Conservation (phyloP, 2,888 invertebrate genomes). For the Protophormia terraenovae region DNA sequence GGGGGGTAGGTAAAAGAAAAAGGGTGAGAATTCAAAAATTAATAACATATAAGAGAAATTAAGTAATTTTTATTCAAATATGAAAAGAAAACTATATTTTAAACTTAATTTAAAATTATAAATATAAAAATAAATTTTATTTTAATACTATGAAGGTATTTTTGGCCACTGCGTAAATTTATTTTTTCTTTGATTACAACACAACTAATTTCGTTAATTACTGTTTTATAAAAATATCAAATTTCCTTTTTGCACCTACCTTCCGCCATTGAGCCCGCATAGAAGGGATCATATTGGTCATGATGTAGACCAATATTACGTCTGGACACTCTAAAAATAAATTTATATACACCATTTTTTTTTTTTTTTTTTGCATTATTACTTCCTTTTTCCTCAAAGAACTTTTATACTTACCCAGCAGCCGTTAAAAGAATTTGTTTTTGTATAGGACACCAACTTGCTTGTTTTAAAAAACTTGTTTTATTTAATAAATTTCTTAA, state of each 20-base stretch:
- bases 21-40: not conserved
- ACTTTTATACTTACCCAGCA: not conserved
- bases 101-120: too few species aligned
- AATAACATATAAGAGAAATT: too few species aligned
- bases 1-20: not conserved
- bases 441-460: not conserved
- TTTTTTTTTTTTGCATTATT: not conserved
- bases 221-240: too few species aligned
- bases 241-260: slow-evolving; percentile 17
- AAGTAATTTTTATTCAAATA: too few species aligned
- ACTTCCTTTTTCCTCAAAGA: not conserved
- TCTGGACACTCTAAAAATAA: slow-evolving; percentile 31
- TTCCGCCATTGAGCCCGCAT: slow-evolving; percentile 67
- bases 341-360: not conserved
- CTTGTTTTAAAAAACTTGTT: not conserved
- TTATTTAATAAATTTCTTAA: not conserved
- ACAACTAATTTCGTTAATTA: too few species aligned
- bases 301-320: slow-evolving; percentile 60
- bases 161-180: too few species aligned
- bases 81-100: too few species aligned
- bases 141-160: too few species aligned
- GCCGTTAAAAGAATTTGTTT: not conserved
- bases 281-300: slow-evolving; percentile 44
- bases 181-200: too few species aligned
- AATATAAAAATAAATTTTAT: too few species aligned